Evolutionary conservation across 2,113 vertebrate species (phyloP).

Genomic region (Xiphias gladius): DNA sequence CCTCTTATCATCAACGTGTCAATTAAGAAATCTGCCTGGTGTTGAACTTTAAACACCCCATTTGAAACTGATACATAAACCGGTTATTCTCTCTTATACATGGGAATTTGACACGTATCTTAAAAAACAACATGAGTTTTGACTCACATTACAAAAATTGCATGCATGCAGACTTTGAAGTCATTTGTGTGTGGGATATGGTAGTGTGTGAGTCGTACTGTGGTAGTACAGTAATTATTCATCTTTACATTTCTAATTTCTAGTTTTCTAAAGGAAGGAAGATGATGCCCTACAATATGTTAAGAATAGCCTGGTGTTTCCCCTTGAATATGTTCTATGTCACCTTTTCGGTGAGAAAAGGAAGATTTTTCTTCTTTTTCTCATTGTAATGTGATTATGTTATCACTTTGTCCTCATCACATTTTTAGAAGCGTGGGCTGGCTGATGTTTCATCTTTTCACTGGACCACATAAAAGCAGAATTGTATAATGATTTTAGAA

Average conservation of each 20-base stretch:
- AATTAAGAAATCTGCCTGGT: background rate
- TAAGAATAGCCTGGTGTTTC: background rate
- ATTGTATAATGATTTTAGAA: constrained; percentile 20
- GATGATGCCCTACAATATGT: background rate
- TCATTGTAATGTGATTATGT: constrained; percentile 13
- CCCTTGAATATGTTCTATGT: background rate
- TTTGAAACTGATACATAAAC: background rate
- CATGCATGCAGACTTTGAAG: constrained; percentile 37
- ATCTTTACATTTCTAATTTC: constrained; percentile 26
- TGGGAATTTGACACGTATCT: constrained; percentile 2
- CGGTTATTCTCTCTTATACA: background rate
- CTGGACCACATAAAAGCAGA: constrained; percentile 50
- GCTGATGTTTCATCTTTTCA: constrained; percentile 13
- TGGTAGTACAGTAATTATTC: constrained; percentile 40
- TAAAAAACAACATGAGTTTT: constrained; percentile 20
- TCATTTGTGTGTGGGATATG: constrained; percentile 41
- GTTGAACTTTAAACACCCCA: background rate
- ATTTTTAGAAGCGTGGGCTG: constrained; percentile 30
- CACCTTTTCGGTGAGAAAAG: constrained; percentile 18
- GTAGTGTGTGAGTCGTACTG: constrained; percentile 13
- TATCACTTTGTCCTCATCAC: constrained; percentile 26
- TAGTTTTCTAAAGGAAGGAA: background rate
- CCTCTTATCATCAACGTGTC: background rate
- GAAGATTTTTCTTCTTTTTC: background rate
- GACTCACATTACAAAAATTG: background rate